Conservation (phyloP, 2,797 vertebrate species). For the Siniperca scherzeri region DNA sequence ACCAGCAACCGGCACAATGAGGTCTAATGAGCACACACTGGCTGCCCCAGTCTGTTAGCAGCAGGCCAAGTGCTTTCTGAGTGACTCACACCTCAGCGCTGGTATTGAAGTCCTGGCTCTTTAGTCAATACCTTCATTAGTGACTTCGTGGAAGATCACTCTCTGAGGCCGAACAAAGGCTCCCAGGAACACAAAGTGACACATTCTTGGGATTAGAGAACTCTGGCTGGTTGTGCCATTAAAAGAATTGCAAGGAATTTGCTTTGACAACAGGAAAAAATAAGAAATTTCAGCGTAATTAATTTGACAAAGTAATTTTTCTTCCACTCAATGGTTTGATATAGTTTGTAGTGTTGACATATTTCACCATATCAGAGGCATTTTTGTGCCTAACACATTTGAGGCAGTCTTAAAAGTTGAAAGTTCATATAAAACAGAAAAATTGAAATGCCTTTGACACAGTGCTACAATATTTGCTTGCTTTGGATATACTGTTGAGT, state of each 20-base stretch:
- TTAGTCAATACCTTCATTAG: constrained; percentile 82
- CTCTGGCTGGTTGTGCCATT: constrained; percentile 53
- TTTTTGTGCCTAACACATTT: not conserved
- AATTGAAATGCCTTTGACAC: not conserved
- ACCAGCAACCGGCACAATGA: constrained; percentile 74
- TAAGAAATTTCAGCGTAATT: constrained; percentile 37
- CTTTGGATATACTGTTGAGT: not conserved
- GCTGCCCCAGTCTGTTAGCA: constrained; percentile 51
- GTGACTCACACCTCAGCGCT: constrained; percentile 58
- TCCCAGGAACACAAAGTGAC: constrained; percentile 69
- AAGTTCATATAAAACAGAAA: not conserved
- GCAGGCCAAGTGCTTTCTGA: constrained; percentile 65
- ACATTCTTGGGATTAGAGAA: constrained; percentile 80
- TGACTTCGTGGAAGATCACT: constrained; percentile 71
- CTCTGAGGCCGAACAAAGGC: constrained; percentile 65
- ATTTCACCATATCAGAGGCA: constrained; percentile 3
- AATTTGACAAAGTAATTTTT: constrained; percentile 33
- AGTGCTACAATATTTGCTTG: not conserved
- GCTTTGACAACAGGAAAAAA: constrained; percentile 45
- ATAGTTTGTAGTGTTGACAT: constrained; percentile 27
- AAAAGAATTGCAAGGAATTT: constrained; percentile 53
- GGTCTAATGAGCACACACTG: constrained; percentile 74
- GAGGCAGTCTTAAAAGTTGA: not conserved
- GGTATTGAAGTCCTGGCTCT: constrained; percentile 65
- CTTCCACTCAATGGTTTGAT: constrained; percentile 16